Conservation (phyloP, 2,888 invertebrate species). For the Eupithecia tripunctaria region DNA sequence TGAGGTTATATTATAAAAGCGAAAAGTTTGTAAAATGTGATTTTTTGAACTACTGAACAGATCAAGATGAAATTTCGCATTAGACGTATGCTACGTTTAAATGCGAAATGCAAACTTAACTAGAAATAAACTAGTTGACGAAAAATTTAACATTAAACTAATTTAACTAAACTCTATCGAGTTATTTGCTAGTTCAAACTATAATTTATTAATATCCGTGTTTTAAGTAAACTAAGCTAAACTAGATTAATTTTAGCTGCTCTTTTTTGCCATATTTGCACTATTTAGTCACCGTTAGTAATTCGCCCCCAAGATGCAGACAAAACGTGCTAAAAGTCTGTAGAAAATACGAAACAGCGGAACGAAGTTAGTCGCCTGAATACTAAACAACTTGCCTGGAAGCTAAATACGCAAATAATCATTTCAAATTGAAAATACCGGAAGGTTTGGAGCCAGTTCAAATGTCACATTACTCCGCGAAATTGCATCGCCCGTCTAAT, state of each 20-base stretch:
- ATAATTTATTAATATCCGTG: too few relatives aligned
- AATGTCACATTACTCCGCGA: constrained; percentile 72
- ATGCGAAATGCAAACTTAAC: too few relatives aligned
- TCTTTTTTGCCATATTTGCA: background rate
- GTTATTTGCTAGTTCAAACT: too few relatives aligned
- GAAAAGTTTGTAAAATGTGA: too few relatives aligned
- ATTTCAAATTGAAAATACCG: constrained; percentile 73
- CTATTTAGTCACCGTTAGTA: constrained; percentile 22
- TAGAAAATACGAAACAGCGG: constrained; percentile 35
- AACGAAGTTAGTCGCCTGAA: constrained; percentile 46
- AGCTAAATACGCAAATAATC: constrained; percentile 54
- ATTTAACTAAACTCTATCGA: background rate
- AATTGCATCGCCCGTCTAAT: constrained; percentile 72
- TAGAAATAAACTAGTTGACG: too few relatives aligned
- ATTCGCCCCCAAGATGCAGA: constrained; percentile 36
- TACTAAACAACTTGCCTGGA: constrained; percentile 50
- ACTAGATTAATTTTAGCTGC: too few relatives aligned
- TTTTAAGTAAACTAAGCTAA: background rate
- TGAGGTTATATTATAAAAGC: too few relatives aligned
- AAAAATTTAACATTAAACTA: too few relatives aligned
- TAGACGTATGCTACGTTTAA: too few relatives aligned
- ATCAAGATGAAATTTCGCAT: too few relatives aligned
- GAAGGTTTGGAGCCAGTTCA: constrained; percentile 61
- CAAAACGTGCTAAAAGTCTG: constrained; percentile 40
- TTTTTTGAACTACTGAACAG: too few relatives aligned